phyloP scores from a whole-genome alignment of 2,113 vertebrate genomes.

The Chaetodon auriga region DNA sequence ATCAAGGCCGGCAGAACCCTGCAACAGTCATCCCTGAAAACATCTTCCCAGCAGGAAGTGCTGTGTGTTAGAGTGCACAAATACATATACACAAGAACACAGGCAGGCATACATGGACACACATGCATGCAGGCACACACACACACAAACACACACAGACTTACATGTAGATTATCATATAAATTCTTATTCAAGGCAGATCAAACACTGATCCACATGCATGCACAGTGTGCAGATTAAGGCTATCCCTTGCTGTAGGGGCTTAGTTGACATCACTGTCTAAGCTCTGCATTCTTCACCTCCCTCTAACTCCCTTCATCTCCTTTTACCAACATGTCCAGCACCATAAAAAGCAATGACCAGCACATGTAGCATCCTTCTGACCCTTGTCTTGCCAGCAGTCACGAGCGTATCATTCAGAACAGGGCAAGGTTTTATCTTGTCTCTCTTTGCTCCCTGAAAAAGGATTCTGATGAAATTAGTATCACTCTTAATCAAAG shows the following conservation, averaged over 20 bases:
- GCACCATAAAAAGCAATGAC: constrained; percentile 76
- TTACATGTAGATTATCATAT: constrained; percentile 14
- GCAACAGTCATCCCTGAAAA: constrained; percentile 29
- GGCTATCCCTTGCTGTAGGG: constrained; percentile 59
- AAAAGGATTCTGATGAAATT: background rate
- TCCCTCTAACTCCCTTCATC: constrained; percentile 57
- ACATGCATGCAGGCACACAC: background rate
- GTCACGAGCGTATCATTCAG: constrained; percentile 19
- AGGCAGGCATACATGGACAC: background rate
- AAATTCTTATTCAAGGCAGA: constrained; percentile 49
- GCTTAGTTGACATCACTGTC: constrained; percentile 71
- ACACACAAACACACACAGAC: background rate
- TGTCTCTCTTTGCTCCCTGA: background rate
- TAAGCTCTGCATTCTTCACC: constrained; percentile 69
- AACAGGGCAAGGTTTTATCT: background rate
- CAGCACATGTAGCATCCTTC: constrained; percentile 21
- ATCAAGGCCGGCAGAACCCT: background rate
- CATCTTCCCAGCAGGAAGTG: constrained; percentile 26
- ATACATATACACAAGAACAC: background rate
- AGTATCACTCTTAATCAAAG: background rate
- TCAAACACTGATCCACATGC: constrained; percentile 72
- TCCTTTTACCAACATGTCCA: constrained; percentile 44
- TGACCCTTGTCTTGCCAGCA: constrained; percentile 18
- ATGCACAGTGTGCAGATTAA: constrained; percentile 74
- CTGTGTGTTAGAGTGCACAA: constrained; percentile 5